These are phyloP conservation scores for Diabrotica undecimpunctata DNA, from an alignment of 1,140 invertebrate genomes.

Conservation along the genomic window DNA sequence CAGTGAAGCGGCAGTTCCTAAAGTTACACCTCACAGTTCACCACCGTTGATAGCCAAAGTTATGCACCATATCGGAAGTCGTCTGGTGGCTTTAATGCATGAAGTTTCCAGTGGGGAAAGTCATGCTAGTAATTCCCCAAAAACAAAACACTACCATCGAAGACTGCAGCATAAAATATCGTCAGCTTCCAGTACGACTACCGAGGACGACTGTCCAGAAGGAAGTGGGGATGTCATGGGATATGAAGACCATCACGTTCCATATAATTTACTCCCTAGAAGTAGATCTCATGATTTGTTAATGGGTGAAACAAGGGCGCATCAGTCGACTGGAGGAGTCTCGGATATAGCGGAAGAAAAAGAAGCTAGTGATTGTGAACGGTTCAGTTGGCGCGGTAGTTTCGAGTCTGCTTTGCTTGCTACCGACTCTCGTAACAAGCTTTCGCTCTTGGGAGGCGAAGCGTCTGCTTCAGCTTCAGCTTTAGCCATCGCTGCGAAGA, in stretches of 20 bases:
- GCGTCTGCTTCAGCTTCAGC: slow-evolving; percentile 60
- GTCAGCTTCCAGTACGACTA: slow-evolving; percentile 66
- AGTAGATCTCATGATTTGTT: slow-evolving; percentile 77
- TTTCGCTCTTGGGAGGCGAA: slow-evolving; percentile 68
- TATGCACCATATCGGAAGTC: slow-evolving; percentile 86
- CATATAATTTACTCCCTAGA: slow-evolving; percentile 53
- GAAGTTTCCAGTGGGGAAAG: slow-evolving; percentile 76
- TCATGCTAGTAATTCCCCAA: slow-evolving; percentile 50
- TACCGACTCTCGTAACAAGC: slow-evolving; percentile 73
- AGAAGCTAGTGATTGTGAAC: slow-evolving; percentile 80
- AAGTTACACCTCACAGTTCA: slow-evolving; percentile 62
- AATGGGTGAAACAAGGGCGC: slow-evolving; percentile 53
- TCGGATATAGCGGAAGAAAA: slow-evolving; percentile 62
- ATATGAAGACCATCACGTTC: slow-evolving; percentile 36
- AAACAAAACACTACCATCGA: slow-evolving; percentile 53
- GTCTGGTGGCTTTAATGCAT: slow-evolving; percentile 88
- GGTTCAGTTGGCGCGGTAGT: slow-evolving; percentile 85
- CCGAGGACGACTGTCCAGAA: slow-evolving; percentile 73
- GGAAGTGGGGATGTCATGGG: slow-evolving; percentile 50
- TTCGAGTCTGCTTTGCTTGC: slow-evolving; percentile 84
- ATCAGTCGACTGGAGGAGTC: slow-evolving; percentile 49
- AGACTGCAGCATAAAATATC: slow-evolving; percentile 56
- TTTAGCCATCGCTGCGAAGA: slow-evolving; percentile 64
- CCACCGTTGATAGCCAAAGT: slow-evolving; percentile 87
- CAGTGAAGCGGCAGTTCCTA: slow-evolving; percentile 45